Base-by-base conservation (phyloP, 2,888 invertebrate species). In the Calephelis perditalis region DNA sequence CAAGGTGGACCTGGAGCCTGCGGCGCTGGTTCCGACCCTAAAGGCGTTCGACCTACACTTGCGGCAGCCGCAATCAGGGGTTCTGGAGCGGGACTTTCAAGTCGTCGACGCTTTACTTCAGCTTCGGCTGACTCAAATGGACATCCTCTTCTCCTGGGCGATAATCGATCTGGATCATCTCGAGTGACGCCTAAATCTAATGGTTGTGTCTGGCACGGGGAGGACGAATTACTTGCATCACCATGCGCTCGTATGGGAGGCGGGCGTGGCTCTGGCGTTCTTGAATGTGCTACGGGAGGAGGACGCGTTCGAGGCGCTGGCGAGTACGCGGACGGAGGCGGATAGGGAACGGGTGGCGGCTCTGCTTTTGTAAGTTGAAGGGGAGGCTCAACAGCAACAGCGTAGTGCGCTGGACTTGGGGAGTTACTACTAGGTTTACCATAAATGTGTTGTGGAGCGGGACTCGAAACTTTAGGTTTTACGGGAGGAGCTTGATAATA, bases 371-470 rank as follows among this genome's bases (percentile, higher is more conserved):
- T 92, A 63, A 94, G 82, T 56, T 93, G 93, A 67, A 94, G 73
- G n/a, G 75, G 76, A 9, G 82, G 83, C 64, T 82, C 83, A 40
- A 86, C 86, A 57, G 83, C 80, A 45, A 81, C 79, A 0, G 69
- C 90, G 79, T 73, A 91, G 78, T 81, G 91, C 73, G 77, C 91
- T 70, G 73, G 92, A 75, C 81, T 92, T 78, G 78, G 92, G 77
- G 73, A 91, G 78, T 75, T 87, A 58, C 79, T 84, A 75, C 79
- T 85, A 74, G 75, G 88, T 72, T 95, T 95, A 57, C 94, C 94
- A 77, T 95, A 95, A 65, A 95, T 93, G 74, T 94, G 94, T 59
- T 93, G 94, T 56, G 95, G 95, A 61, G 95, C 95, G 1, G 95
- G 95, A 75, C 95, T 95, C 72, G 95, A 95, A 56, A 95, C 95